These are phyloP conservation scores for Campoletis sonorensis DNA, from an alignment of 1,140 invertebrate genomes.

Conservation along the genomic window DNA sequence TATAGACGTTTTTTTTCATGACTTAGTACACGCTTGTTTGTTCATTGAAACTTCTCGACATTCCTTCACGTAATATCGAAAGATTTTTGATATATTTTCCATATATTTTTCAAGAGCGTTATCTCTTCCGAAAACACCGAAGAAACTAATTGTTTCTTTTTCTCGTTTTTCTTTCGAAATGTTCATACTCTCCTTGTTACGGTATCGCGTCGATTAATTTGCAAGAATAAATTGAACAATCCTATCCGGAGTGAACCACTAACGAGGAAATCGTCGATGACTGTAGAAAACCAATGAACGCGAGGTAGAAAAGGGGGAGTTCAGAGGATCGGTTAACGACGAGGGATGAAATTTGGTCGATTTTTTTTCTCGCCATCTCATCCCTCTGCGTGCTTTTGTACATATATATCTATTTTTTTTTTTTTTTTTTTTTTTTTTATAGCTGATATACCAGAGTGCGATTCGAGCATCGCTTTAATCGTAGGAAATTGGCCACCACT, in stretches of 20 bases:
- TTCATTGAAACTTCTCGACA: no score
- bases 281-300: slow-evolving; percentile 42
- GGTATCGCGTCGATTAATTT: slow-evolving; percentile 64
- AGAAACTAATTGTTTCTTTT: no score
- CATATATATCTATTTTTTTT: background rate
- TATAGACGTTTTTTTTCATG: slow-evolving; percentile 30
- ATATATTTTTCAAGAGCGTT: no score
- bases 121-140: no score
- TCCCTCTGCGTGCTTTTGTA: background rate
- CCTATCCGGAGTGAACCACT: slow-evolving; percentile 64
- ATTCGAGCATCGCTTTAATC: slow-evolving; percentile 60
- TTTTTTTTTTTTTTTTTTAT: no score
- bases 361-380: slow-evolving; percentile 58
- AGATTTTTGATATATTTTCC: no score
- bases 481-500: slow-evolving; percentile 66
- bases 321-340: slow-evolving; percentile 38
- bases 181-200: background rate
- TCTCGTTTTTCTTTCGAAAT: no score
- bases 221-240: slow-evolving; percentile 70
- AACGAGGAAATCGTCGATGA: slow-evolving; percentile 73
- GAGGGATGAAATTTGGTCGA: slow-evolving; percentile 63
- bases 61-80: background rate
- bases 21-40: slow-evolving; percentile 26
- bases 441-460: background rate
- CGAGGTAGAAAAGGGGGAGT: background rate